phyloP scores from a whole-genome alignment of 2,888 invertebrate genomes.

The Julus scandinavius region DNA sequence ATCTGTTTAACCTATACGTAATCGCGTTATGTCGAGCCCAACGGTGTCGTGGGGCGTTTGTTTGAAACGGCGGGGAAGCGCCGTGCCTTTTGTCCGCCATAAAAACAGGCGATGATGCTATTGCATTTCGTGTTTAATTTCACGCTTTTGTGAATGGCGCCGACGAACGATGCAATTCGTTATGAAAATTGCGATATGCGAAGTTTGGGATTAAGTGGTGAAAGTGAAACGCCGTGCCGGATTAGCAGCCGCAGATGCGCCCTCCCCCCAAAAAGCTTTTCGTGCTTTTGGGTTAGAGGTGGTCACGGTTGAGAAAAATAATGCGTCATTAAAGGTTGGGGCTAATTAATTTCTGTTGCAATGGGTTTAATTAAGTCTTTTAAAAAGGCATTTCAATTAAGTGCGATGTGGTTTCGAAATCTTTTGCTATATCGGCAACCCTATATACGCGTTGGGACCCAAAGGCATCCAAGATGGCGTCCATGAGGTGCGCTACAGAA shows the following conservation, averaged over 20 bases:
- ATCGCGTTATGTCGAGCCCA: neutral
- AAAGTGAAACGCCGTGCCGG: neutral
- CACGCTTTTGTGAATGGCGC: neutral
- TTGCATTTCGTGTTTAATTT: conserved; percentile 2
- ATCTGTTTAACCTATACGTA: neutral
- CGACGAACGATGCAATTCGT: neutral
- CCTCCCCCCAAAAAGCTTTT: neutral
- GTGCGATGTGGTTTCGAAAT: no score
- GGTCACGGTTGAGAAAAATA: conserved; percentile 22
- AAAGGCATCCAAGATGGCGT: no score
- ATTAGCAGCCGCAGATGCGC: neutral
- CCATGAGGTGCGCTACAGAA: no score
- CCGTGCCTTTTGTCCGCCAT: neutral
- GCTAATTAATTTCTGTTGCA: conserved; percentile 12
- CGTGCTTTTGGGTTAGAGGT: neutral
- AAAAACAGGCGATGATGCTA: neutral
- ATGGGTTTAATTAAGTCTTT: neutral
- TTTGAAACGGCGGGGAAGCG: no score
- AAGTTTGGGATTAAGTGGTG: neutral
- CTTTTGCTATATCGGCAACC: no score
- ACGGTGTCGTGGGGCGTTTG: neutral
- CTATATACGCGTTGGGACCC: no score
- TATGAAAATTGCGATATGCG: neutral
- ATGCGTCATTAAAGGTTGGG: conserved; percentile 9
- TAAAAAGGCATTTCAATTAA: conserved; percentile 11